Evolutionary conservation across 2,797 vertebrate genomes (phyloP).

Genomic region (Merluccius polli): DNA sequence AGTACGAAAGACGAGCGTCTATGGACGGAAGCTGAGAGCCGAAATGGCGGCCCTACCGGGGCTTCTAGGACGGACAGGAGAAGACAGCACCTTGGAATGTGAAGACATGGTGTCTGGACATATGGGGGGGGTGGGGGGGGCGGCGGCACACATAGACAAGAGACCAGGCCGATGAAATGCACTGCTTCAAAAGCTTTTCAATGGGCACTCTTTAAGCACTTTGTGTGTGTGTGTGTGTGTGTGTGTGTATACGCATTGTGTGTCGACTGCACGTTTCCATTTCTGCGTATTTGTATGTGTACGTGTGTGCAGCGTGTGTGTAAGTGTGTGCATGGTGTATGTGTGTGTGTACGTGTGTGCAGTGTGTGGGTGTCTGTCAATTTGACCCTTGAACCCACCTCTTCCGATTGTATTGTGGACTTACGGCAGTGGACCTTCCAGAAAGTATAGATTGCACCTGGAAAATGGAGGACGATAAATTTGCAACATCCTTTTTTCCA

Average conservation of each 20-base stretch:
- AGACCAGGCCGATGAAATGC: slow-evolving; percentile 48
- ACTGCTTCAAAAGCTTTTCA: slow-evolving; percentile 53
- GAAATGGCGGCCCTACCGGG: slow-evolving; percentile 38
- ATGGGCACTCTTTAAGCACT: slow-evolving; percentile 67
- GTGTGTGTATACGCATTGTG: slow-evolving; percentile 26
- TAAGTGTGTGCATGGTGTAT: slow-evolving; percentile 13
- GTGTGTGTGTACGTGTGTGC: slow-evolving; percentile 7
- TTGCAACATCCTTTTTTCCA: slow-evolving; percentile 26
- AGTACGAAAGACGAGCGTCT: slow-evolving; percentile 33
- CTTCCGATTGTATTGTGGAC: slow-evolving; percentile 24
- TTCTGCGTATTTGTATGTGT: slow-evolving; percentile 30
- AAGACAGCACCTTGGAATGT: slow-evolving; percentile 51
- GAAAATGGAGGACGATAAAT: slow-evolving; percentile 23
- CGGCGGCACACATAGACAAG: slow-evolving; percentile 48
- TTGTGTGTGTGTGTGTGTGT: slow-evolving; percentile 55
- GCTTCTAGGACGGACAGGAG: slow-evolving; percentile 47
- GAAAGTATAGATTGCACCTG: slow-evolving; percentile 47
- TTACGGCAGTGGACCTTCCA: slow-evolving; percentile 23
- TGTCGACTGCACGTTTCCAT: slow-evolving; percentile 24
- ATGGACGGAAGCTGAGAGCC: slow-evolving; percentile 17
- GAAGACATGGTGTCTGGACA: slow-evolving; percentile 38
- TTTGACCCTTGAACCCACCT: slow-evolving; percentile 33
- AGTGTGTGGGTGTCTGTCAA: slow-evolving; percentile 26
- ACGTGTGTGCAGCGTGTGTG: slow-evolving; percentile 14
- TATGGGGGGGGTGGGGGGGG: not conserved